These are phyloP conservation scores for Teleopsis dalmanni DNA, from an alignment of 1,140 invertebrate species.

Conservation along the genomic window DNA sequence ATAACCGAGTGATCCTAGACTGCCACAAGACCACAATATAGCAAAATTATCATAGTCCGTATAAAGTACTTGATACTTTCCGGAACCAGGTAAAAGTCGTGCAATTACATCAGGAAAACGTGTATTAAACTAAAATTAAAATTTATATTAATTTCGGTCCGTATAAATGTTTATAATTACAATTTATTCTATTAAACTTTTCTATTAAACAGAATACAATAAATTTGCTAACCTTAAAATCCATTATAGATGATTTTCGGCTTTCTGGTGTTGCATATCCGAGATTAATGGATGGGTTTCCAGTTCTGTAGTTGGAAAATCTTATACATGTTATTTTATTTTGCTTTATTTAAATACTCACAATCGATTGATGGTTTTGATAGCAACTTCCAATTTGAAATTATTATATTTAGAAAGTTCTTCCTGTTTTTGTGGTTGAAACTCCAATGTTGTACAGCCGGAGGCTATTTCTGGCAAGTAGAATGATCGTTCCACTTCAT, in stretches of 20 bases:
- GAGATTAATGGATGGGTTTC: slow-evolving; percentile 35
- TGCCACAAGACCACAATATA: slow-evolving; percentile 62
- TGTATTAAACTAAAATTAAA: slow-evolving; percentile 48
- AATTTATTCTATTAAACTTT: not conserved
- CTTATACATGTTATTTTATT: not conserved
- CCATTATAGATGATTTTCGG: slow-evolving; percentile 41
- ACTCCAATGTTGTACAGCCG: slow-evolving; percentile 55
- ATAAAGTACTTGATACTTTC: slow-evolving; percentile 59
- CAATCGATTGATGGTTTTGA: slow-evolving; percentile 56
- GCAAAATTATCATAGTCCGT: slow-evolving; percentile 65
- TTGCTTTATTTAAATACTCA: slow-evolving; percentile 33
- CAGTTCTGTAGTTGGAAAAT: slow-evolving; percentile 22
- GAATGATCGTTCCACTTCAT: slow-evolving; percentile 63
- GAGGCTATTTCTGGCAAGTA: slow-evolving; percentile 59
- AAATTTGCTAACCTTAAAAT: slow-evolving; percentile 34
- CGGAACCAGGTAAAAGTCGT: slow-evolving; percentile 57
- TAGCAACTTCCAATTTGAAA: slow-evolving; percentile 49
- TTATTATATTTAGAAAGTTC: slow-evolving; percentile 37
- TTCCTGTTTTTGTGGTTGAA: slow-evolving; percentile 46
- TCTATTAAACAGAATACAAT: too few species aligned
- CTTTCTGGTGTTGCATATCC: slow-evolving; percentile 40
- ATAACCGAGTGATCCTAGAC: slow-evolving; percentile 46
- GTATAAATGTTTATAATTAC: not conserved
- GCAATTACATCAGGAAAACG: slow-evolving; percentile 55
- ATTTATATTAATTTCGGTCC: not conserved